Evolutionary conservation across 2,797 vertebrate species (phyloP).

Genomic region (Coranthus polyacanthus): DNA sequence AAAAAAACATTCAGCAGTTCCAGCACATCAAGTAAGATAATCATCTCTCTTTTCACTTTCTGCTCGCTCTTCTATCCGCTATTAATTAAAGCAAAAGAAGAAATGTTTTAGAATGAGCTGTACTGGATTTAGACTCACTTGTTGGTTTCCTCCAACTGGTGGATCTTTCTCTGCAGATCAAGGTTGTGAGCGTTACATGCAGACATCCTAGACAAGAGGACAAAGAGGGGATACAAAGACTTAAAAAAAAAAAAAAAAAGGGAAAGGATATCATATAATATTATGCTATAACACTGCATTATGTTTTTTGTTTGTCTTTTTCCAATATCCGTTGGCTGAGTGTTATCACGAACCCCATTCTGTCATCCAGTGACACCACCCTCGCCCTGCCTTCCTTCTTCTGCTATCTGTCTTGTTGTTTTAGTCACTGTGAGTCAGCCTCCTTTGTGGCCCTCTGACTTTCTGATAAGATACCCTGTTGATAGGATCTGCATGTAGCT

Average conservation of each 20-base stretch:
- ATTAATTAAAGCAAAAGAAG: background rate
- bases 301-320: slow-evolving; percentile 16
- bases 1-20: no score
- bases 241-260: background rate
- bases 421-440: slow-evolving; percentile 35
- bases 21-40: no score
- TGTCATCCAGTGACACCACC: slow-evolving; percentile 9
- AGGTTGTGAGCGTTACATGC: slow-evolving; percentile 91
- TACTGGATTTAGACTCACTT: slow-evolving; percentile 84
- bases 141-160: slow-evolving; percentile 93
- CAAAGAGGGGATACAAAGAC: background rate
- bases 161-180: slow-evolving; percentile 92
- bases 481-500: slow-evolving; percentile 18
- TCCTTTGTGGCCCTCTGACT: slow-evolving; percentile 33
- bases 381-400: background rate
- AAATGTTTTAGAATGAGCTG: no score
- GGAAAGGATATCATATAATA: background rate
- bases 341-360: slow-evolving; percentile 40
- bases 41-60: no score
- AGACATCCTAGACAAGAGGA: slow-evolving; percentile 87
- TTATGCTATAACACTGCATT: slow-evolving; percentile 13
- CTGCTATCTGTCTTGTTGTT: slow-evolving; percentile 12
- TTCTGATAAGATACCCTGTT: slow-evolving; percentile 47
- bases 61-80: no score
- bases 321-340: slow-evolving; percentile 41